Conservation (phyloP, 2,888 invertebrate species). For the Operophtera brumata region DNA sequence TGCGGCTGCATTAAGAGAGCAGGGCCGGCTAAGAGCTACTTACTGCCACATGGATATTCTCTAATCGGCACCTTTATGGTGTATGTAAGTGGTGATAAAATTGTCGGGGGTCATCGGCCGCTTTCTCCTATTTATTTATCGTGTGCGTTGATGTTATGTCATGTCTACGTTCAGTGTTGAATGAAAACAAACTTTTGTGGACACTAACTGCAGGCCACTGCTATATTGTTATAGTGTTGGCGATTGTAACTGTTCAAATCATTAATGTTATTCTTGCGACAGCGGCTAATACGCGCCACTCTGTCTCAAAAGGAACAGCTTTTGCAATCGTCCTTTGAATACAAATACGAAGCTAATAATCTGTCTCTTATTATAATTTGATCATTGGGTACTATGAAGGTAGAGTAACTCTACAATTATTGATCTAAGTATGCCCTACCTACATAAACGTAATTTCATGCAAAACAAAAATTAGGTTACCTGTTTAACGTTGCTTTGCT, state of each 20-base stretch:
- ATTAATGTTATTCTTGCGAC: conserved; percentile 49
- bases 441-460: neutral
- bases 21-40: conserved; percentile 38
- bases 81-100: conserved; percentile 50
- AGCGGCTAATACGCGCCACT: conserved; percentile 42
- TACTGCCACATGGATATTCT: conserved; percentile 47
- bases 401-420: neutral
- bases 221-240: conserved; percentile 3
- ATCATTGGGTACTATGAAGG: neutral
- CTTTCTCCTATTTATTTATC: conserved; percentile 60
- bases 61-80: conserved; percentile 50
- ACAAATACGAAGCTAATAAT: conserved; percentile 43
- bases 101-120: conserved; percentile 59
- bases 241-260: conserved; percentile 45
- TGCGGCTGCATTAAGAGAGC: conserved; percentile 48
- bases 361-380: conserved; percentile 21
- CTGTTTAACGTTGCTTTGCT: neutral
- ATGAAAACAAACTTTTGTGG: conserved; percentile 31
- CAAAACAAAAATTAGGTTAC: neutral
- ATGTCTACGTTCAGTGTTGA: conserved; percentile 44
- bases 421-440: neutral
- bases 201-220: neutral
- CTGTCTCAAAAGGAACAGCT: conserved; percentile 54
- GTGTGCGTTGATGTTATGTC: conserved; percentile 63
- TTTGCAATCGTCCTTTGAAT: conserved; percentile 48